These are phyloP conservation scores for Nothobranchius kuhntae DNA, from an alignment of 2,113 vertebrate species.

Conservation along the genomic window DNA sequence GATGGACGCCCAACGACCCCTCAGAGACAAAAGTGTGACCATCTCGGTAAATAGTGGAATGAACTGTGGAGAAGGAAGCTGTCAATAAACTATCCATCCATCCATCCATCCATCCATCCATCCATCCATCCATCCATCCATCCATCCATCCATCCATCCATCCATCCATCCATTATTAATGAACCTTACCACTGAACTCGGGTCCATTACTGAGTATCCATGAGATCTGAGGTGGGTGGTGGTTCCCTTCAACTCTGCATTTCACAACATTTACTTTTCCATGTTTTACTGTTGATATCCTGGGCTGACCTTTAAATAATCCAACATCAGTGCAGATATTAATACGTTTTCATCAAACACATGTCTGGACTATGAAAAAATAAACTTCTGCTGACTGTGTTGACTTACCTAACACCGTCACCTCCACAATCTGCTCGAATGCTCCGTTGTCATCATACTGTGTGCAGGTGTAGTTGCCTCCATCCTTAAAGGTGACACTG, in stretches of 20 bases:
- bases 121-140: too few species aligned
- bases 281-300: conserved; percentile 41
- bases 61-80: conserved; percentile 49
- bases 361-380: neutral
- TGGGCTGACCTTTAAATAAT: conserved; percentile 56
- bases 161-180: neutral
- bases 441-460: conserved; percentile 27
- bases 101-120: too few species aligned
- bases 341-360: neutral
- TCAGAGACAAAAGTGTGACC: conserved; percentile 31
- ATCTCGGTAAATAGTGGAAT: neutral
- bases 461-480: conserved; percentile 73
- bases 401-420: conserved; percentile 76
- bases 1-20: conserved; percentile 30
- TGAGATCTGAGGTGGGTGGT: conserved; percentile 57
- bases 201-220: conserved; percentile 65
- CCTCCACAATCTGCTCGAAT: conserved; percentile 48
- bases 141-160: too few species aligned
- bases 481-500: conserved; percentile 68
- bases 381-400: too few species aligned
- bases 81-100: neutral
- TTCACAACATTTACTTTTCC: conserved; percentile 43
- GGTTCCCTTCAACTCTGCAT: conserved; percentile 68
- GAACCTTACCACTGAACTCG: conserved; percentile 69
- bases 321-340: neutral